Conservation (phyloP, 2,888 invertebrate genomes). For the Melangyna quadrimaculata region DNA sequence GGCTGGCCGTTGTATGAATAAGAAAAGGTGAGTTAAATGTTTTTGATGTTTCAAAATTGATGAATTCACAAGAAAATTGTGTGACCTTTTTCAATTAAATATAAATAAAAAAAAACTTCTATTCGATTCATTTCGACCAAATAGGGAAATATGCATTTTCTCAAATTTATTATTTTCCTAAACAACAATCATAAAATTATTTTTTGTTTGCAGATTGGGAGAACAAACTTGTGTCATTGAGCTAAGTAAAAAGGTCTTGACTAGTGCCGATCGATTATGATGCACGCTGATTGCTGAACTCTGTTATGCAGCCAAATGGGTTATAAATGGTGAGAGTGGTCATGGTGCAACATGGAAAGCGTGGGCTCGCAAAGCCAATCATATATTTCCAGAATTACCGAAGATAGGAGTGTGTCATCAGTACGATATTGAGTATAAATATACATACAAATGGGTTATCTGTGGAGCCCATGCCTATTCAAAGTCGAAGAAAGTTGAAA, state of each 20-base stretch:
- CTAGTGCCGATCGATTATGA: constrained; percentile 89
- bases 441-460: constrained; percentile 89
- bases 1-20: constrained; percentile 84
- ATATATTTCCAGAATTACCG: constrained; percentile 89
- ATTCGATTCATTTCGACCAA: too few relatives aligned
- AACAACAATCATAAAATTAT: too few relatives aligned
- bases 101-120: too few relatives aligned
- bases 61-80: too few relatives aligned
- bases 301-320: constrained; percentile 97
- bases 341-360: constrained; percentile 93
- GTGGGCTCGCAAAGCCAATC: constrained; percentile 89
- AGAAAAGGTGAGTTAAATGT: constrained; percentile 74
- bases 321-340: constrained; percentile 89
- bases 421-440: constrained; percentile 93
- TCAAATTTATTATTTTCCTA: too few relatives aligned
- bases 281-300: constrained; percentile 97
- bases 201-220: constrained; percentile 82
- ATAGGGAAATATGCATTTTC: too few relatives aligned
- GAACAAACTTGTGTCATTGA: constrained; percentile 85
- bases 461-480: constrained; percentile 84
- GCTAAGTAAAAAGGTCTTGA: constrained; percentile 91
- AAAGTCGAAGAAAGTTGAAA: constrained; percentile 79
- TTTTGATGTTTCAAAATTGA: too few relatives aligned
- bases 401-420: constrained; percentile 91
- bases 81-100: too few relatives aligned